Conservation (phyloP, 2,113 vertebrate species). For the Protobothrops mucrosquamatus region DNA sequence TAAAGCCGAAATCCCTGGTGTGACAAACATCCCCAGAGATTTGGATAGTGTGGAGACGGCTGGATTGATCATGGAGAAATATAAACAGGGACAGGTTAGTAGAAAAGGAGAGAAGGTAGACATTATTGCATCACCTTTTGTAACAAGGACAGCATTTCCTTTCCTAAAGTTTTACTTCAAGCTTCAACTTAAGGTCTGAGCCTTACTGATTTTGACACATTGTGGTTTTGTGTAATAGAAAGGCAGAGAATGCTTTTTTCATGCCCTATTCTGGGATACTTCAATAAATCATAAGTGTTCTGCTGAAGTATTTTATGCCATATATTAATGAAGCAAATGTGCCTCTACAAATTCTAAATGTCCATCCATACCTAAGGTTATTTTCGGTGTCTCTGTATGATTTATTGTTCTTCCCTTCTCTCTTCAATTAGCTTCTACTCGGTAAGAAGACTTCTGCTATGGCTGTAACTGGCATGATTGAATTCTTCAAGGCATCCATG, state of each 20-base stretch:
- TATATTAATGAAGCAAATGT: not conserved
- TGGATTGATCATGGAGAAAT: not conserved
- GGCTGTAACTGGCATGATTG: not conserved
- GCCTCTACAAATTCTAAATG: not conserved
- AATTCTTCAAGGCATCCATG: not conserved
- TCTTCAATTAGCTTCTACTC: not conserved
- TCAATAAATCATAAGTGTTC: not conserved
- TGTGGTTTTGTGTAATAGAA: not conserved
- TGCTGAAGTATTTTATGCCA: not conserved
- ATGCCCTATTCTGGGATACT: no score
- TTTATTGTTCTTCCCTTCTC: not conserved
- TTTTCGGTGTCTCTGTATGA: not conserved
- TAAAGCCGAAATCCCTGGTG: constrained; percentile 5
- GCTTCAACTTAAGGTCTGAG: not conserved
- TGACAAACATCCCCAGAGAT: not conserved
- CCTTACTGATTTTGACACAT: not conserved
- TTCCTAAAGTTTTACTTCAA: not conserved
- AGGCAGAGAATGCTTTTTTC: not conserved
- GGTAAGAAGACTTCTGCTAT: not conserved
- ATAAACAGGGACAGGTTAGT: not conserved
- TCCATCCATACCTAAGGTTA: not conserved
- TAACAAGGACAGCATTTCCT: not conserved
- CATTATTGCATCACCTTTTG: not conserved
- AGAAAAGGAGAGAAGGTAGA: not conserved
- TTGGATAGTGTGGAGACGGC: constrained; percentile 12